phyloP scores from a whole-genome alignment of 2,113 vertebrate genomes.

The Riparia riparia region DNA sequence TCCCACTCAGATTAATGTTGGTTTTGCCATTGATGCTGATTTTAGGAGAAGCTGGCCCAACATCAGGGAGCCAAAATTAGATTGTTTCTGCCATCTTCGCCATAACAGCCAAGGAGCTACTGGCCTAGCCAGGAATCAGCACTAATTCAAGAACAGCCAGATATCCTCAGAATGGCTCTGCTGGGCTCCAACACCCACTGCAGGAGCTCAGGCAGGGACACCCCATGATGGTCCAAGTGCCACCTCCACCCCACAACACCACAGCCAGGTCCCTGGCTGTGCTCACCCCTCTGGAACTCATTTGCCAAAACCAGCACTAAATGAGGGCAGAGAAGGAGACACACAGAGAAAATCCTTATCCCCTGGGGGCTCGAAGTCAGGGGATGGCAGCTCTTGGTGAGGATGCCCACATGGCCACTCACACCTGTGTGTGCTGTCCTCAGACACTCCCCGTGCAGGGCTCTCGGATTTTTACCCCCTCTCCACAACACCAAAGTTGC shows the following conservation, averaged over 20 bases:
- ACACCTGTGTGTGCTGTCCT: accelerated
- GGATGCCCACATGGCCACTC: neutral
- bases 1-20: constrained; percentile 23
- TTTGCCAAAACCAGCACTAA: neutral
- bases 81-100: neutral
- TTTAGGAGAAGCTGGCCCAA: constrained; percentile 22
- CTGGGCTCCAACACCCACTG: neutral
- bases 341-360: neutral
- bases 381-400: neutral
- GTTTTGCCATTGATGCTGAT: neutral
- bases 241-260: neutral
- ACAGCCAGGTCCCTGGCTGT: accelerated
- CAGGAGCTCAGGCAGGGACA: neutral
- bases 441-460: accelerated
- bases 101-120: neutral
- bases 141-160: neutral
- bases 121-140: neutral
- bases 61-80: constrained; percentile 4
- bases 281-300: neutral
- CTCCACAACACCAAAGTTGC: neutral
- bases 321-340: neutral
- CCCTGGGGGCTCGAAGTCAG: accelerated
- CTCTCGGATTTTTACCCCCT: neutral
- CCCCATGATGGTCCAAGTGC: accelerated
- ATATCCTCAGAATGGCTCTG: neutral